Percentiles rank a stretch among this genome's conserved stretches.
These are phyloP conservation scores for Corapipo altera DNA, from an alignment of 2,113 vertebrate species.

Conservation along the genomic window DNA sequence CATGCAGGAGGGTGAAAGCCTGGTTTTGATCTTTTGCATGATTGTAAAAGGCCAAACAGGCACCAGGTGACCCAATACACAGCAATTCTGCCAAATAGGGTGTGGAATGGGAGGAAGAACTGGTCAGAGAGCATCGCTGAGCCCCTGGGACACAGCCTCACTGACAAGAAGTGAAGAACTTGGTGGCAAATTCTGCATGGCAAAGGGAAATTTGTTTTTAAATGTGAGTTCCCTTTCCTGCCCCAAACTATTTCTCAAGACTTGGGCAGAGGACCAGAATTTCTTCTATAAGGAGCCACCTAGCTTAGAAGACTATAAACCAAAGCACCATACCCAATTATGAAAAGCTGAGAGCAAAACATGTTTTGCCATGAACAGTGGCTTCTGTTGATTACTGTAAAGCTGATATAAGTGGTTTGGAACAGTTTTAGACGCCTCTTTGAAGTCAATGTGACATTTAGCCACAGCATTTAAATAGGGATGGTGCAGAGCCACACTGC, in stretches of 20 bases:
- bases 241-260: neutral
- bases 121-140: neutral
- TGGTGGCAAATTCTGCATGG: neutral
- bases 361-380: conserved; percentile 4
- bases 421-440: conserved; percentile 22
- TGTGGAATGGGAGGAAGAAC: neutral
- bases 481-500: neutral
- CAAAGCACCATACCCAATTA: neutral
- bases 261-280: conserved; percentile 4
- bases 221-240: neutral
- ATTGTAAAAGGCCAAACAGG: neutral
- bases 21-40: neutral
- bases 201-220: neutral
- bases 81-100: neutral
- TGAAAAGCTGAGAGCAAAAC: neutral
- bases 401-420: conserved; percentile 40
- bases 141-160: neutral
- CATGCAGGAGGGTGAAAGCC: neutral
- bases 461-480: neutral
- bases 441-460: neutral
- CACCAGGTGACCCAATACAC: neutral
- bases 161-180: neutral
- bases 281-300: neutral
- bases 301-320: neutral
- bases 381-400: neutral